Evolutionary conservation across 2,888 invertebrate species (phyloP).

Genomic region (Torymus texanus): DNA sequence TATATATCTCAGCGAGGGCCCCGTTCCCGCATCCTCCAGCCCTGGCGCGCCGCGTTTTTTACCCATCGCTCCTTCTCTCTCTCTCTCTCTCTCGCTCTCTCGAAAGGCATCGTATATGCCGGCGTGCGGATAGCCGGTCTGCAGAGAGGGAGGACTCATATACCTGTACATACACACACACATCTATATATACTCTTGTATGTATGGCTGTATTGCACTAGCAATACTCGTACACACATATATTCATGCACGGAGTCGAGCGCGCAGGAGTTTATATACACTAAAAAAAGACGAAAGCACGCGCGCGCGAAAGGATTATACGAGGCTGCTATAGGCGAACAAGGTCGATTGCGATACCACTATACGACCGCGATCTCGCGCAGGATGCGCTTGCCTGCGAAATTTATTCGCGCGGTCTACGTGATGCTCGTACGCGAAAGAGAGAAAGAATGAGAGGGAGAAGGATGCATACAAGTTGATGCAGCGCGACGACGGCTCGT

Average conservation of each 20-base stretch:
- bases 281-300: neutral
- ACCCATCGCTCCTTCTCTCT: slow-evolving; percentile 20
- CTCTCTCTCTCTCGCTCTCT: slow-evolving; percentile 5
- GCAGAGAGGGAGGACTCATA: neutral
- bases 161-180: neutral
- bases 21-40: neutral
- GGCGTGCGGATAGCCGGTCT: neutral
- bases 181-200: neutral
- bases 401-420: no score
- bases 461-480: no score
- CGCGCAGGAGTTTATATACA: neutral
- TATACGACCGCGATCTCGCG: neutral
- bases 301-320: neutral
- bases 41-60: slow-evolving; percentile 38
- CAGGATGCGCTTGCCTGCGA: slow-evolving; percentile 4
- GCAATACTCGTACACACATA: neutral
- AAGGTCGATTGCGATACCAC: slow-evolving; percentile 41
- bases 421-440: neutral
- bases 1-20: neutral
- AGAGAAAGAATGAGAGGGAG: no score
- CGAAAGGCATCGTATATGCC: slow-evolving; percentile 28
- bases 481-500: no score
- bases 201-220: neutral
- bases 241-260: neutral
- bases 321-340: slow-evolving; percentile 26